Evolutionary conservation across 2,888 invertebrate genomes (phyloP), one percentile per base, ranked within the genome.

Genomic region (Eledone cirrhosa): DNA sequence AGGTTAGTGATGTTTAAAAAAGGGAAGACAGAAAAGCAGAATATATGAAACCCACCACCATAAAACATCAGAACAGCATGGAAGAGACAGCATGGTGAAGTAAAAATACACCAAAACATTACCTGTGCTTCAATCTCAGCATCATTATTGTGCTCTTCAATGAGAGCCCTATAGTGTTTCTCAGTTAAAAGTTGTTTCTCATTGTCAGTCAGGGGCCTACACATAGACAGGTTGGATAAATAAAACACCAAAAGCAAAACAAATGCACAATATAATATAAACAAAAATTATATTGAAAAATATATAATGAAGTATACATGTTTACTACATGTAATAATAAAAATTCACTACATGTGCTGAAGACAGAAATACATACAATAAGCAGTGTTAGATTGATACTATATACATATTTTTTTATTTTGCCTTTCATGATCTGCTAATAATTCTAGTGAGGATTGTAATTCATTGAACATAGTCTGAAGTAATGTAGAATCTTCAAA

Each of bases 51-150:
- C 14, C 65, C 24, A 16, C n/a, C 24, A 65, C 19, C 27, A 67
- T 67, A 67, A 67, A 67, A 29, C 22, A 67, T 4, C 31, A 67
- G 31, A 8, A 22, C 33, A 33, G 14, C 3, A 2, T 27, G 24
- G 53, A 4, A 53, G 27, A 13, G 11, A 2, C 13, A 27, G 19
- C 14, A n/a, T 22, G 27, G 48, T 48, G 41, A 27, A 48, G 27
- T 29, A 31, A 77, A 77, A 33, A 77, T 2, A 77, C 13, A 4
- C 2, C 31, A 27, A 29, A 77, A 2, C 11, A 77, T 81, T 88
- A 89, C 89, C 89, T 89, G 84, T 41, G 78, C 72, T 69, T 88
- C 88, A 78, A 87, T 81, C 80, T 88, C 87, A 76, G 81, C 83
- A 83, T 89, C 88, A 79, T 78, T 53, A 77, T 84, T 85, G 85